Conservation (phyloP, 2,888 invertebrate genomes). For the Molorchus minor region DNA sequence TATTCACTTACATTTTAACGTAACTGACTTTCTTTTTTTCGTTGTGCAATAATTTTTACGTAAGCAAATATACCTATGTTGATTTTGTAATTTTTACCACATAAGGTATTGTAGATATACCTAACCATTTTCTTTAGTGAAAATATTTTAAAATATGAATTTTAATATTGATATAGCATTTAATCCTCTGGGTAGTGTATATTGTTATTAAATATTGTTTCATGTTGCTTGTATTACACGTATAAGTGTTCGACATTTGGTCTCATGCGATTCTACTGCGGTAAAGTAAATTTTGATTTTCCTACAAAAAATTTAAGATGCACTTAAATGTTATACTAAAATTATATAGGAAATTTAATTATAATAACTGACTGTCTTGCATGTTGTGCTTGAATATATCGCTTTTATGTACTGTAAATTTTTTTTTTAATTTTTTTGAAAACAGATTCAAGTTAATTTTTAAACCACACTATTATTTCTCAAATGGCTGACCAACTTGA, state of each 20-base stretch:
- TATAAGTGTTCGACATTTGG: constrained; percentile 34
- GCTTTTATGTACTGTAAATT: no score
- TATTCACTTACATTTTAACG: constrained; percentile 20
- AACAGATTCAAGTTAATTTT: no score
- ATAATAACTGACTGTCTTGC: no score
- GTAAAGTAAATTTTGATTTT: no score
- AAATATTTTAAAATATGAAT: constrained; percentile 32
- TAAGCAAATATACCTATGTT: constrained; percentile 29
- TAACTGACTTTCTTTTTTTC: constrained; percentile 27
- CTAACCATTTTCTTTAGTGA: constrained; percentile 37
- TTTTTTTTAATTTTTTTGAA: no score
- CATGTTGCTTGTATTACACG: constrained; percentile 41
- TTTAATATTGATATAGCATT: constrained; percentile 37
- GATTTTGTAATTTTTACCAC: constrained; percentile 28
- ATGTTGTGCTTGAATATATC: no score
- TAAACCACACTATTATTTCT: no score
- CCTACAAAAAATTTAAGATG: no score
- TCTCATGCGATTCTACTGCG: constrained; percentile 23
- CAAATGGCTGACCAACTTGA: no score
- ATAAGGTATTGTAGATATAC: constrained; percentile 36
- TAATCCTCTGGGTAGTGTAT: constrained; percentile 44
- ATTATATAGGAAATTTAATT: no score
- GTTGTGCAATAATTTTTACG: constrained; percentile 36
- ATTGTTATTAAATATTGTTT: constrained; percentile 37
- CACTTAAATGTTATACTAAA: no score